Evolutionary conservation across 2,797 vertebrate species (phyloP).

Genomic region (Hyperoplus lanceolatus): DNA sequence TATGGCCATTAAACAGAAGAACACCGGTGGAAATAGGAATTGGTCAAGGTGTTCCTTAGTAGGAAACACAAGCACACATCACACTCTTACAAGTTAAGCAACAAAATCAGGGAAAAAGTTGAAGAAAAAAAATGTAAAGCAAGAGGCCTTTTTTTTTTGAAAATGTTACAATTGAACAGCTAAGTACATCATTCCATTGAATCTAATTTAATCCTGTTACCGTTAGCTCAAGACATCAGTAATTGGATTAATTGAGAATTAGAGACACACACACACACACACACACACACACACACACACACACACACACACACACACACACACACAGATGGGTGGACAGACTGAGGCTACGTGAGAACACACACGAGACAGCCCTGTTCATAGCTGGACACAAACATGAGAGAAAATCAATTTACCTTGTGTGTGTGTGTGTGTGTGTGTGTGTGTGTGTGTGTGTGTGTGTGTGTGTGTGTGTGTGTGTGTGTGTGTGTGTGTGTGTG

Average conservation of each 20-base stretch:
- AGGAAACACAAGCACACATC: not conserved
- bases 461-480: no score
- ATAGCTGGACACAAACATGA: not conserved
- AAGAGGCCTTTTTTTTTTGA: not conserved
- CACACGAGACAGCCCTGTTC: not conserved
- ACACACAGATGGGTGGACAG: conserved; percentile 9
- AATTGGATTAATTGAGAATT: conserved; percentile 12
- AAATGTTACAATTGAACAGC: conserved; percentile 9
- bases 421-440: no score
- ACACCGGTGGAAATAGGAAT: not conserved
- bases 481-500: no score
- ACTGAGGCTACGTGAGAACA: not conserved
- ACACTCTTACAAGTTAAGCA: not conserved
- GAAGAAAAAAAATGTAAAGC: not conserved
- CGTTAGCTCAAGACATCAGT: not conserved
- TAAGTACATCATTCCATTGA: not conserved
- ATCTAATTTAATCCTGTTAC: conserved; percentile 1
- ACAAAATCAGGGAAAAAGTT: not conserved
- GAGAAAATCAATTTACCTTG: not conserved
- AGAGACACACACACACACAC: not conserved
- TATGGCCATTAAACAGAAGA: no score
- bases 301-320: not conserved
- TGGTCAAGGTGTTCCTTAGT: not conserved
- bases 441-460: no score
- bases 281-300: not conserved